Evolutionary conservation across 2,797 vertebrate species (phyloP).

Genomic region (Takifugu rubripes): DNA sequence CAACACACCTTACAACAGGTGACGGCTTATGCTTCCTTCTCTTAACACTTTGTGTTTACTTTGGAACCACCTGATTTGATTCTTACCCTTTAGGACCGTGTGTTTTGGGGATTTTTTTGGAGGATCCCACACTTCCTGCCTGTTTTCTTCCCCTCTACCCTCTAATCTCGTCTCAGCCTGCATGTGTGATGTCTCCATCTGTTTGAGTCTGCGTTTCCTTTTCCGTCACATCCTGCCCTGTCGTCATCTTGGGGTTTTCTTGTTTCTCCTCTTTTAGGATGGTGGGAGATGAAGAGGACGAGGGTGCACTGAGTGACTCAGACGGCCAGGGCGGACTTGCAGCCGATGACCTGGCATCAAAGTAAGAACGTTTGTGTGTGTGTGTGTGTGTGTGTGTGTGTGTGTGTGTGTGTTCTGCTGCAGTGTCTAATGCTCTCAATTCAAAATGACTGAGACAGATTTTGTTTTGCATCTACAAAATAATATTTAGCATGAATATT

Average conservation of each 20-base stretch:
- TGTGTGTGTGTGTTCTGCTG: no score
- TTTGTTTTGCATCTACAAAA: no score
- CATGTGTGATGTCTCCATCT: no score
- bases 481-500: no score
- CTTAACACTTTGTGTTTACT: not conserved
- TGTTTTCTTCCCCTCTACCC: not conserved
- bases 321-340: slow-evolving; percentile 78
- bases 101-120: not conserved
- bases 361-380: slow-evolving; percentile 78
- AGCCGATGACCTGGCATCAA: slow-evolving; percentile 85
- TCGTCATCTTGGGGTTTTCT: not conserved
- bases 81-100: not conserved
- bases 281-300: slow-evolving; percentile 86
- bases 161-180: not conserved
- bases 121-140: not conserved
- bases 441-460: no score
- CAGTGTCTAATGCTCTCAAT: not conserved
- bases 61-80: not conserved
- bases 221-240: not conserved
- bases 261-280: slow-evolving; percentile 74
- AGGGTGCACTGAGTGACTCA: slow-evolving; percentile 87
- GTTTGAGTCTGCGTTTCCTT: no score
- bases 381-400: not conserved
- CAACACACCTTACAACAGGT: slow-evolving; percentile 95
- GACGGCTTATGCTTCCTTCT: not conserved